Conservation (phyloP, 2,797 vertebrate genomes). For the Enteromius treurensis region DNA sequence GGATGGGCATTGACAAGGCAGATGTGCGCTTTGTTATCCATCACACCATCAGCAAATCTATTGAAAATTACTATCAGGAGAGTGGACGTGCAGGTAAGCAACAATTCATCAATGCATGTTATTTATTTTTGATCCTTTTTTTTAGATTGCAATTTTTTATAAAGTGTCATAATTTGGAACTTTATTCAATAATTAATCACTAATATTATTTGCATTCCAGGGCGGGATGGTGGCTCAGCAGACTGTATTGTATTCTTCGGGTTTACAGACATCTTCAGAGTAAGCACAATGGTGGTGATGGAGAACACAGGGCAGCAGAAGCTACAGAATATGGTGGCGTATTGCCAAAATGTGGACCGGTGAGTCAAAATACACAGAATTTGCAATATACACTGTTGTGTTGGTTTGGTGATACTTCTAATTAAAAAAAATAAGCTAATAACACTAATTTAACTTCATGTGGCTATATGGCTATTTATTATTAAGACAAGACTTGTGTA, state of each 20-base stretch:
- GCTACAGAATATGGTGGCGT: slow-evolving; percentile 92
- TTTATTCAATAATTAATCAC: background rate
- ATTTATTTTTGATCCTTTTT: background rate
- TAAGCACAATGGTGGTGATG: slow-evolving; percentile 98
- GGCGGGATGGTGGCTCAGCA: slow-evolving; percentile 87
- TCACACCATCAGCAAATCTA: slow-evolving; percentile 97
- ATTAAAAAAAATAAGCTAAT: no score
- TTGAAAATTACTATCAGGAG: slow-evolving; percentile 99
- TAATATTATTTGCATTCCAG: slow-evolving; percentile 64
- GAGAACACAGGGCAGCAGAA: slow-evolving; percentile 96
- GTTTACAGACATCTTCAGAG: slow-evolving; percentile 92
- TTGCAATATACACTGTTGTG: background rate
- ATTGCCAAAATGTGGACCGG: slow-evolving; percentile 87
- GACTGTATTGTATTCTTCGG: slow-evolving; percentile 94
- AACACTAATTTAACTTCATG: background rate
- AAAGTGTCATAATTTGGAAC: background rate
- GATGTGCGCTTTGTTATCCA: slow-evolving; percentile 96
- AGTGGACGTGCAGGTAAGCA: slow-evolving; percentile 93
- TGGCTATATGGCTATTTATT: background rate
- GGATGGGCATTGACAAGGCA: slow-evolving; percentile 97
- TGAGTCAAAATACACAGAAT: background rate
- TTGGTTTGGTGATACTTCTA: background rate
- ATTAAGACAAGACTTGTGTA: background rate
- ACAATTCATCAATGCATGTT: background rate
- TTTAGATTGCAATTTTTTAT: background rate